Percentiles rank a stretch among this genome's conserved stretches.
These are phyloP conservation scores for Agriopis aurantiaria DNA, from an alignment of 2,888 invertebrate genomes.

Conservation along the genomic window DNA sequence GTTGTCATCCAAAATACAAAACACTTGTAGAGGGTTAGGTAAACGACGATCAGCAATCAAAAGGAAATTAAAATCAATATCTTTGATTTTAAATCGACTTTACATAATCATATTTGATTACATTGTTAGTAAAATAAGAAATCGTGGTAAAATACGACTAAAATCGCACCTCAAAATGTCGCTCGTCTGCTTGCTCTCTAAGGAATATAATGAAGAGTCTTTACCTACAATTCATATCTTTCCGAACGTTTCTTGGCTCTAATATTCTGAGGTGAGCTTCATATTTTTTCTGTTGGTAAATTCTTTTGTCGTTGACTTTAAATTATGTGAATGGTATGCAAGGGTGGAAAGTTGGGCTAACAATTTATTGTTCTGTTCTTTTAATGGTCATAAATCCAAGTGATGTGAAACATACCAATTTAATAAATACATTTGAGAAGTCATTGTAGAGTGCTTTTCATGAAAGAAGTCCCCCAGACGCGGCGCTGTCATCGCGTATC, in stretches of 20 bases:
- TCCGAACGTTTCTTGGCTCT: slow-evolving; percentile 29
- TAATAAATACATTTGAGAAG: too few relatives aligned
- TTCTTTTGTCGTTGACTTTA: slow-evolving; percentile 3
- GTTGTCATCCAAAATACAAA: too few relatives aligned
- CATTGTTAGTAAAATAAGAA: too few relatives aligned
- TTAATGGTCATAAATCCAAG: background rate
- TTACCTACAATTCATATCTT: slow-evolving; percentile 37
- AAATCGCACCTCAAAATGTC: background rate
- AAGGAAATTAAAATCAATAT: too few relatives aligned
- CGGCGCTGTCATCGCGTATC: too few relatives aligned
- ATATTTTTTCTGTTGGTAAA: slow-evolving; percentile 33
- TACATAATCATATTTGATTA: too few relatives aligned
- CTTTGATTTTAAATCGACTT: too few relatives aligned
- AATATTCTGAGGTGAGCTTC: slow-evolving; percentile 29
- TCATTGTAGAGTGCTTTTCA: too few relatives aligned
- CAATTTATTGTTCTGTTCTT: background rate
- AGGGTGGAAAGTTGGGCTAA: background rate
- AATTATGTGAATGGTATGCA: slow-evolving; percentile 11
- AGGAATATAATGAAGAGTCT: slow-evolving; percentile 39
- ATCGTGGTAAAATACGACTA: background rate
- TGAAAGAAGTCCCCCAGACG: too few relatives aligned
- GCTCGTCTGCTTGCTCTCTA: slow-evolving; percentile 7
- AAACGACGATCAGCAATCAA: too few relatives aligned
- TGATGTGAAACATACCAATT: too few relatives aligned
- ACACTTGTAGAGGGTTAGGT: too few relatives aligned